Base-by-base conservation (phyloP, 2,113 vertebrate species). In the Zosterops borbonicus region DNA sequence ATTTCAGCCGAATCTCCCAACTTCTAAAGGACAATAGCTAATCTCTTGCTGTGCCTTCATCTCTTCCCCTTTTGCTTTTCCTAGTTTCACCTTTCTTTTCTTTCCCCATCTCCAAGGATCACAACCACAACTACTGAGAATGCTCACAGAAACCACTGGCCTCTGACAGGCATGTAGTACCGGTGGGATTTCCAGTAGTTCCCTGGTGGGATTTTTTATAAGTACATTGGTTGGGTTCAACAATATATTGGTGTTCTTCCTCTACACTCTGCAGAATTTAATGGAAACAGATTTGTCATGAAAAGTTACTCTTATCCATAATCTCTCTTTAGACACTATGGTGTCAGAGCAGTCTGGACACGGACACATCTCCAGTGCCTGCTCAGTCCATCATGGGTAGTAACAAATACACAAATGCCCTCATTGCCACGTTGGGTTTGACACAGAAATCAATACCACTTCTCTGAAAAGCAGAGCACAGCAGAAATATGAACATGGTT, bases 401-500 rank as follows among this genome's bases (percentile, higher is more conserved):
- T 53, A 83, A 59, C 5, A 83, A 69, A 37, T 4, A 67, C 0
- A 0, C 56, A 67, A 53, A 41, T 4, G 3, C 4, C 24, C 42
- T 74, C 52, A 50, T 12, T 79, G 33, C 78, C 74, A 42, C 0
- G 0, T 0, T 70, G 78, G 11, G 7, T 86, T 81, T 76, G 49
- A 25, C 76, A 83, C 39, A 13, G 16, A 15, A 83, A 83, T 60
- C 50, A 33, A 55, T 15, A 53, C 33, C 33, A 29, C 35, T 47
- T 46, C 47, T 59, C 63, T 31, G 55, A 49, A 87, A 86, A 75
- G 25, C 56, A 87, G 12, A 76, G 53, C 75, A 73, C 6, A 77
- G 23, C 42, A 81, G 37, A 25, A 81, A 70, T 0, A 37, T 25
- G 42, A 37, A 56, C 9, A 10, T 5, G 21, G 25, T 24, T 94